Conservation (phyloP, 30 jellyfish, hydroid and myxozoan species). For the Catostylus mosaicus region DNA sequence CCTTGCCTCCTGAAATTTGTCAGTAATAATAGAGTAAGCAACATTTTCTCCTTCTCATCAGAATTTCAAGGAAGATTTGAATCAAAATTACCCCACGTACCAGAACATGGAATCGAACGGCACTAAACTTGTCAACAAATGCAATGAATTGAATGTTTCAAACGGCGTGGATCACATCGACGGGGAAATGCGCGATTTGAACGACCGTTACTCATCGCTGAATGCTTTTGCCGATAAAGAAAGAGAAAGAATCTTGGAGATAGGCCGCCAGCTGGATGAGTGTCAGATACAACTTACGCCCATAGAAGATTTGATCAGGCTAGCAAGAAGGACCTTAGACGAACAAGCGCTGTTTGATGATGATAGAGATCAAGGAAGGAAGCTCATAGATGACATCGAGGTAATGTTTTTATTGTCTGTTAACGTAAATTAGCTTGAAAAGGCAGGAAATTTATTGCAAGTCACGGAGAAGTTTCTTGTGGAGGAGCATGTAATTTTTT, state of each 20-base stretch:
- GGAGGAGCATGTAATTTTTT: too few relatives aligned
- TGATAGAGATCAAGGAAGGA: conserved; percentile 78
- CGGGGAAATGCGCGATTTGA: conserved; percentile 62
- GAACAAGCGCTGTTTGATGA: conserved; percentile 70
- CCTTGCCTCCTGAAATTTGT: too few relatives aligned
- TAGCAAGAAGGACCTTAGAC: conserved; percentile 51
- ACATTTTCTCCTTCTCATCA: conserved; percentile 1
- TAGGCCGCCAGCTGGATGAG: conserved; percentile 67
- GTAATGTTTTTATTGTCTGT: too few relatives aligned
- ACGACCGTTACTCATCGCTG: conserved; percentile 72
- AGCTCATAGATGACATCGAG: conserved; percentile 57
- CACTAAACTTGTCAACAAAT: conserved; percentile 50
- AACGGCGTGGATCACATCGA: conserved; percentile 79
- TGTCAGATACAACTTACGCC: conserved; percentile 77
- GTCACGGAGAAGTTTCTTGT: too few relatives aligned
- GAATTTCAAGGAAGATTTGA: conserved; percentile 86
- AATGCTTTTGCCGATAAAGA: conserved; percentile 71
- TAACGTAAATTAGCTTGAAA: too few relatives aligned
- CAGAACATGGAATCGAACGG: conserved; percentile 51
- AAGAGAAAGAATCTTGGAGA: conserved; percentile 63
- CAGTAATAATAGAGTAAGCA: too few relatives aligned
- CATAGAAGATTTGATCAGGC: conserved; percentile 71
- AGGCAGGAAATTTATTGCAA: too few relatives aligned
- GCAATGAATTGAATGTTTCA: conserved; percentile 64
- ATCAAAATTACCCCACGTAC: conserved; percentile 56